Evolutionary conservation across 2,888 invertebrate genomes (phyloP).

Genomic region (Mechanitis messenoides): DNA sequence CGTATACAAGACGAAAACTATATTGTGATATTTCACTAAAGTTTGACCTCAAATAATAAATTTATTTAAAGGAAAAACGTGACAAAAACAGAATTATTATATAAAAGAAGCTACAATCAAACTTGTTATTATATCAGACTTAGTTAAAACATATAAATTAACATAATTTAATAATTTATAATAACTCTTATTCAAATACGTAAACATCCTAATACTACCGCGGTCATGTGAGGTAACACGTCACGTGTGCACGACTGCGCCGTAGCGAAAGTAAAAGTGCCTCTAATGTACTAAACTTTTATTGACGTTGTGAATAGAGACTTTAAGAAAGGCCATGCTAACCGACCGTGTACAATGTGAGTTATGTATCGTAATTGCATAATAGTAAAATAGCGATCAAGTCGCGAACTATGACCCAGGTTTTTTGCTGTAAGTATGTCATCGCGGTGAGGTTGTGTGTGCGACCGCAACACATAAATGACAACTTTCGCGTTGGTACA

Average conservation of each 20-base stretch:
- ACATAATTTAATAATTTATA: not conserved
- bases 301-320: conserved; percentile 15
- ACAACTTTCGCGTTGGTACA: not conserved
- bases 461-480: not conserved
- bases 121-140: not conserved
- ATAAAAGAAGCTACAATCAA: not conserved
- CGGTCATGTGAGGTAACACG: not conserved
- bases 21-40: too few species aligned
- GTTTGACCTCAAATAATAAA: too few species aligned
- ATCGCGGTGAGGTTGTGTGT: not conserved
- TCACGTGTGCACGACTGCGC: conserved; percentile 1
- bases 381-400: conserved; percentile 27
- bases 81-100: too few species aligned
- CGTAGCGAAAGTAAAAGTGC: conserved; percentile 31
- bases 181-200: not conserved
- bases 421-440: conserved; percentile 19
- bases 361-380: conserved; percentile 25
- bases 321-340: not conserved
- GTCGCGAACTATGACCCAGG: conserved; percentile 40
- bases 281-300: conserved; percentile 11
- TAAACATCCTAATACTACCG: not conserved
- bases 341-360: conserved; percentile 7
- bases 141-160: not conserved
- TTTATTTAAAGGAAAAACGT: too few species aligned
- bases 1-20: not conserved